A percentile compares a stretch with the other conserved stretches of the same genome.
These are phyloP conservation scores for Eolophus roseicapilla DNA, from an alignment of 2,113 vertebrate genomes.

Conservation along the genomic window DNA sequence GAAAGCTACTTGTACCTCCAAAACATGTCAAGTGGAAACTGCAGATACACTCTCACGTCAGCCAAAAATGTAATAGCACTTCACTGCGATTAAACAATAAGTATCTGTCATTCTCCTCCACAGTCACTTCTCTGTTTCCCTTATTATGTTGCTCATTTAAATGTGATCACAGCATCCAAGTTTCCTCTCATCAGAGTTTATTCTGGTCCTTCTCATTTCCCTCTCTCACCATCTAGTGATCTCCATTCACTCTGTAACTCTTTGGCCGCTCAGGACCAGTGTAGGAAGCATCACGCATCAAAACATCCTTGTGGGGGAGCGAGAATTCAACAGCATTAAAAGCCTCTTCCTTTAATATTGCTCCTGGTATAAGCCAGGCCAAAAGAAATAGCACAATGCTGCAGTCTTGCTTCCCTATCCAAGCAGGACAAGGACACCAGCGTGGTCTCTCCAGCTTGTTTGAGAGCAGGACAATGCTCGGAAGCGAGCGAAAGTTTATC, in stretches of 20 bases:
- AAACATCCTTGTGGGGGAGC: not conserved
- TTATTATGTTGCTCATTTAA: not conserved
- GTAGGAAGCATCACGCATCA: not conserved
- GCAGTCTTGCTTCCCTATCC: accelerated
- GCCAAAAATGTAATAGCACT: not conserved
- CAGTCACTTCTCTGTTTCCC: not conserved
- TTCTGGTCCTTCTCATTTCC: not conserved
- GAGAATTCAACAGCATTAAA: not conserved
- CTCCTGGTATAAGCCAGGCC: not conserved
- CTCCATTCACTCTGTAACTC: not conserved
- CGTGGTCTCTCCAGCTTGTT: not conserved
- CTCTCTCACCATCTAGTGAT: not conserved
- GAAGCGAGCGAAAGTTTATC: slow-evolving; percentile 46
- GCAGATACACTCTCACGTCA: not conserved
- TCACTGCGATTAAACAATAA: not conserved
- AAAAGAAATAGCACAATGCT: not conserved
- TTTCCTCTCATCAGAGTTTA: not conserved
- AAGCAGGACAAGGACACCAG: not conserved
- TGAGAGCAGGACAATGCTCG: slow-evolving; percentile 18
- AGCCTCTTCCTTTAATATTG: not conserved
- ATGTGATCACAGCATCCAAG: not conserved
- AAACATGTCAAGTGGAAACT: not conserved
- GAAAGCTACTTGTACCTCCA: not conserved
- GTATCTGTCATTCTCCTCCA: not conserved
- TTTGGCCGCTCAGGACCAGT: accelerated